phyloP scores from a whole-genome alignment of 2,888 invertebrate genomes.

The Yponomeuta plumbellus region DNA sequence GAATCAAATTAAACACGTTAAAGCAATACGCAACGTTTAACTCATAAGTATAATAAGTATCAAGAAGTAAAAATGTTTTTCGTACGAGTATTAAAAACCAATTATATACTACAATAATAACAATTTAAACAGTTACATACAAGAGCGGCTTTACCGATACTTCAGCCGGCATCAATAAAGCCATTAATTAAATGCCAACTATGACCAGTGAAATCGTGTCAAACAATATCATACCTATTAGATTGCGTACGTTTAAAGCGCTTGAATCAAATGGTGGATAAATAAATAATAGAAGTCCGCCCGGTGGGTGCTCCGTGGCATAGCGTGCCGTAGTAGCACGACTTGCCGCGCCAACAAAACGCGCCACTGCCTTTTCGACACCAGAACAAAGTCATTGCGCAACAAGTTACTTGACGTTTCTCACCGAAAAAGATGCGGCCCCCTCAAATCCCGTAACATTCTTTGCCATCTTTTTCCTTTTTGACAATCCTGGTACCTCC shows the following conservation, averaged over 20 bases:
- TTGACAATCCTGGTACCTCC: not conserved
- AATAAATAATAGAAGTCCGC: slow-evolving; percentile 46
- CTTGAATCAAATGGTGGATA: slow-evolving; percentile 50
- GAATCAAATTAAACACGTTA: no score
- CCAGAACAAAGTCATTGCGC: slow-evolving; percentile 63
- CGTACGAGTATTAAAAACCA: no score
- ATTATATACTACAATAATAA: no score
- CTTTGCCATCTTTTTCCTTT: not conserved
- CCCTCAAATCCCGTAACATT: slow-evolving; percentile 5
- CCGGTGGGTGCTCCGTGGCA: not conserved
- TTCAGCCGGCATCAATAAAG: not conserved
- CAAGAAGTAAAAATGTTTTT: no score
- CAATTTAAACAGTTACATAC: no score
- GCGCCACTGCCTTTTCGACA: slow-evolving; percentile 54
- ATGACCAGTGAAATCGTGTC: not conserved
- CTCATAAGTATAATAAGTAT: no score
- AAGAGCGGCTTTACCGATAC: no score
- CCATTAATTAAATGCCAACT: not conserved
- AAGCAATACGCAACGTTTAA: no score
- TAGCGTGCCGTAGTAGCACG: slow-evolving; percentile 50
- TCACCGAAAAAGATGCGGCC: slow-evolving; percentile 31
- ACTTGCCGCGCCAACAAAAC: slow-evolving; percentile 27
- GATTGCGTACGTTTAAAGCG: slow-evolving; percentile 27
- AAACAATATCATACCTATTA: slow-evolving; percentile 18
- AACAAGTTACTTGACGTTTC: slow-evolving; percentile 63